Base-by-base conservation (phyloP, 1,140 invertebrate species). In the Pentalonia nigronervosa region DNA sequence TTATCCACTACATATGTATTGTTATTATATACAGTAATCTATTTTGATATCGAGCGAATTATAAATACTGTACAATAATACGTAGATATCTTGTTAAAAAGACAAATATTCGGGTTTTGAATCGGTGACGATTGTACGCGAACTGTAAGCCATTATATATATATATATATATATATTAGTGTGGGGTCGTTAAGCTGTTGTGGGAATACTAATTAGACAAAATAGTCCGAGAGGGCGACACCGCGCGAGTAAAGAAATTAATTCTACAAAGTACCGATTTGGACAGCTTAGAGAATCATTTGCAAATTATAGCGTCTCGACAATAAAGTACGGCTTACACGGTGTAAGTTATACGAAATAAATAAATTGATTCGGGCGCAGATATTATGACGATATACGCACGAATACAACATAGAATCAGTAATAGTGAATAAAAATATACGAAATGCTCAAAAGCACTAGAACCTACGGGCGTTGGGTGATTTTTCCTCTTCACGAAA, bases 201-300 rank as follows among this genome's bases (percentile, higher is more conserved):
- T 41, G 21, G 48, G 87, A 56, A 89, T 89, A 90, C 50, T 90
- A 90, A 90, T 90, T 60, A 90, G 88, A 60, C 34, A 60, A 90
- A 90, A 90, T 47, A 89, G 47, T 89, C 48, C 34, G 30, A 60
- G 36, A 30, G 88, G 50, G 17, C 0, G 36, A 90, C 34, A 60
- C 53, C 48, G 8, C 36, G 36, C 23, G 9, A 90, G 50, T 89
- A 30, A 90, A 60, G 88, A 45, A 90, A 90, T 90, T 90, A 90
- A 90, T 90, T 90, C 23, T 53, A 56, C 87, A 56, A 56, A 89
- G 88, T 60, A 90, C 23, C 23, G 30, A 60, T 60, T 90, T 90
- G 53, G 23, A 30, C 23, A 4, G 11, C 1, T 3, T 20, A 41
- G 50, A 41, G 23, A 90, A 90, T 60, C 23, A 50, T 90, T 90